Base-by-base conservation (phyloP, 1,140 invertebrate species). In the Lordiphosa collinella region DNA sequence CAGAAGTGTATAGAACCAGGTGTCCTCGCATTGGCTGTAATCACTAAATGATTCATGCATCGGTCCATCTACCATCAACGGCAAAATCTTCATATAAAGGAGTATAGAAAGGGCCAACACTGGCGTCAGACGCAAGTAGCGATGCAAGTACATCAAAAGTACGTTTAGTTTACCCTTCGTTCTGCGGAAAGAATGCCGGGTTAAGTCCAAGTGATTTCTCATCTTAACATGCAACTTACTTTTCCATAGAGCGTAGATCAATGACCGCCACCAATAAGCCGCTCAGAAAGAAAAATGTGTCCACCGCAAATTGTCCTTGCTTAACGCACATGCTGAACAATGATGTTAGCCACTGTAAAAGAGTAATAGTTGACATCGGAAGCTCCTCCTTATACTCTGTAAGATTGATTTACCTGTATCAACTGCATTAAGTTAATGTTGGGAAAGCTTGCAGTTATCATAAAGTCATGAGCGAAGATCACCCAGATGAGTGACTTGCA, bases 221-320 rank as follows among this genome's bases (percentile, higher is more conserved):
- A 7, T 13, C 12, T 9, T 14, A 37, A 6, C 3, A 1, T 0
- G 3, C 1, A 31, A 25, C 92, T 68, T 90, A 90, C 79, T 91
- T 90, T 41, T 93, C 92, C 52, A 94, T 89, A 71, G 93, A 91
- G 9, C 92, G 89, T 6, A 94, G 87, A 1, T 93, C 80, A 22
- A 93, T 89, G 51, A 92, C 90, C 60, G 91, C 90, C 63, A 94
- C 91, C 11, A 94, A 89, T 66, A 94, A 92, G 4, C 93, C 93
- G 46, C 94, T 95, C 14, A 88, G 80, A 76, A n/a, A n/a, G n/a
- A n/a, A n/a, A n/a, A n/a, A n/a, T n/a, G n/a, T n/a, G n/a, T n/a
- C n/a, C n/a, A n/a, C 96, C 54, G 96, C 95, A 87, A 95, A 96
- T 0, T 91, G 90, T 2, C 90, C 92, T 64, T 91, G 90, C 2